A percentile compares a stretch with the other conserved stretches of the same genome.
phyloP scores from a whole-genome alignment of 2,797 vertebrate species.

The Ictinia mississippiensis region DNA sequence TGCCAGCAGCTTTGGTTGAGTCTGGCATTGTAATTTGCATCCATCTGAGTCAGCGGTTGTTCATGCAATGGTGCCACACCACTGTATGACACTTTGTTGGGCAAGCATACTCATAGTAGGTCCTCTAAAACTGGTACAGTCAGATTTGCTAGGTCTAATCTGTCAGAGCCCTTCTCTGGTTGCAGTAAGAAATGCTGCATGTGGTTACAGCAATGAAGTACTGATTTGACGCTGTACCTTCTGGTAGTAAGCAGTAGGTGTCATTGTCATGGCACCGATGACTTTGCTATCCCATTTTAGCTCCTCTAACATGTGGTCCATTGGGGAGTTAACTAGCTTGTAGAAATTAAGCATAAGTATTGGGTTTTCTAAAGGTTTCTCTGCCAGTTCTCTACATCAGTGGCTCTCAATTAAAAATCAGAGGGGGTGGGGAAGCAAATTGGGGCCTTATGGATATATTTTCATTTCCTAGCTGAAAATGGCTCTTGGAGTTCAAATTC shows the following conservation, averaged over 20 bases:
- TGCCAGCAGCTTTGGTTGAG: neutral
- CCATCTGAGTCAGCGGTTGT: neutral
- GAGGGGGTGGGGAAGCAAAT: rapidly evolving
- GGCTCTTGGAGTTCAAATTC: neutral
- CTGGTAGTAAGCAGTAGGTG: neutral
- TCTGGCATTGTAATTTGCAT: neutral
- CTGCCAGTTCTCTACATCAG: neutral
- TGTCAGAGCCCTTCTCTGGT: neutral
- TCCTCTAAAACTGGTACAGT: neutral
- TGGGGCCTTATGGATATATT: neutral
- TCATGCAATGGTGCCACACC: rapidly evolving
- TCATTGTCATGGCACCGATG: neutral
- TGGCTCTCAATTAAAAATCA: rapidly evolving
- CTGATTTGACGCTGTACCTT: neutral
- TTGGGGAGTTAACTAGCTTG: neutral
- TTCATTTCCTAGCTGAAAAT: neutral
- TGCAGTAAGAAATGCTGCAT: neutral
- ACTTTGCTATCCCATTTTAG: neutral
- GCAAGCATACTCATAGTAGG: rapidly evolving
- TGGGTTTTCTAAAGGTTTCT: neutral
- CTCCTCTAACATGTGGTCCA: neutral
- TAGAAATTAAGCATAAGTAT: neutral
- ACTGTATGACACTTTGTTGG: neutral
- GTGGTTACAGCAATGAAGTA: neutral
- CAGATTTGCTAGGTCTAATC: neutral